Conservation (phyloP, 2,888 invertebrate species). For the Monochamus alternatus region DNA sequence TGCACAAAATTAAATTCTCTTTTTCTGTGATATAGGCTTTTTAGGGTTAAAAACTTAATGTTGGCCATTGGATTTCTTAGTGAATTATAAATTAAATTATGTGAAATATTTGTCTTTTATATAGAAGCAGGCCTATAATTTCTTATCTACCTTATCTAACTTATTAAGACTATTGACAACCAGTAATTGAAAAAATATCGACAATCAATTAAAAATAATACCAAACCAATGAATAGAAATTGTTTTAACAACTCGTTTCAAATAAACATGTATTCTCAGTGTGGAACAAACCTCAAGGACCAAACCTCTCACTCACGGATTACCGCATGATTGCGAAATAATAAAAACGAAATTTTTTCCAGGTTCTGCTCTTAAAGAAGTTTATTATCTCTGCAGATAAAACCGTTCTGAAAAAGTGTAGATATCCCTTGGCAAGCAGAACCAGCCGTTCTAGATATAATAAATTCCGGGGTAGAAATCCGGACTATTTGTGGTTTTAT, state of each 20-base stretch:
- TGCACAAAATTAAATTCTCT: too few relatives aligned
- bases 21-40: too few relatives aligned
- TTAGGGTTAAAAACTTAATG: too few relatives aligned
- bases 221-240: not conserved
- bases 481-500: constrained; percentile 22
- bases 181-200: too few relatives aligned
- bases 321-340: not conserved
- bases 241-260: not conserved
- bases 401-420: not conserved
- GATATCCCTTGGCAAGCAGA: constrained; percentile 1
- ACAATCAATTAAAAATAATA: too few relatives aligned
- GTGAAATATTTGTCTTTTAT: too few relatives aligned
- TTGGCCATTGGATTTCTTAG: too few relatives aligned
- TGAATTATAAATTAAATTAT: too few relatives aligned
- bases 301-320: not conserved
- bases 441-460: not conserved
- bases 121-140: too few relatives aligned
- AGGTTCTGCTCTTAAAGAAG: not conserved
- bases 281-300: not conserved
- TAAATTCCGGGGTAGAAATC: constrained; percentile 22
- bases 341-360: not conserved
- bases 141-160: too few relatives aligned
- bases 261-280: not conserved
- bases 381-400: not conserved
- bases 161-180: too few relatives aligned